These are phyloP conservation scores for Lytechinus pictus DNA, from an alignment of 35 echinoderm and acorn worm species.

Conservation along the genomic window DNA sequence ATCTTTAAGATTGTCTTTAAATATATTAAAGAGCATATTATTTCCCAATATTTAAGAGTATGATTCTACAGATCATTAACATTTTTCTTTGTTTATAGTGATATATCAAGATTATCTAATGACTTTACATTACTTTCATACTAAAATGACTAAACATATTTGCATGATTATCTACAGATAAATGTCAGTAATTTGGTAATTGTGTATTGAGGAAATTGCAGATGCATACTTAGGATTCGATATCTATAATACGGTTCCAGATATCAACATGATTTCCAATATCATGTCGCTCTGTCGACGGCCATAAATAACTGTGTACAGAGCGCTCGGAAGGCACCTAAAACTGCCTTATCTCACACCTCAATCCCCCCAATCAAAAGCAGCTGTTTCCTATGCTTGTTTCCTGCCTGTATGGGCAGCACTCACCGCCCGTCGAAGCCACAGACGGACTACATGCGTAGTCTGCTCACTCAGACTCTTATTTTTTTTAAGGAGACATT, in stretches of 20 bases:
- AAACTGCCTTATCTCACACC: background rate
- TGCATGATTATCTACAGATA: background rate
- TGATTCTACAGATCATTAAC: no score
- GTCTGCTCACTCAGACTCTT: no score
- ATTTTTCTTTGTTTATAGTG: no score
- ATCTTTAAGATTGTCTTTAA: no score
- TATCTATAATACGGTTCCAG: background rate
- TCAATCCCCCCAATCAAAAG: background rate
- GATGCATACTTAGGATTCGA: background rate
- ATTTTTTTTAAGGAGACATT: no score
- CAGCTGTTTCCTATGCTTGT: background rate
- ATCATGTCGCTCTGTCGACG: background rate
- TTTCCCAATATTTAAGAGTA: no score
- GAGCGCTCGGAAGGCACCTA: background rate
- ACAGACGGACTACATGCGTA: background rate
- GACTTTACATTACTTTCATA: no score
- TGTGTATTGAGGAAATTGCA: background rate
- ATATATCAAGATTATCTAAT: no score
- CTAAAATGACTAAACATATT: no score
- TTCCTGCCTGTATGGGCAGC: background rate
- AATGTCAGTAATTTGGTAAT: background rate
- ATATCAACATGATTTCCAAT: background rate
- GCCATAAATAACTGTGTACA: constrained; percentile 1
- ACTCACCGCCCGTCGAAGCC: background rate
- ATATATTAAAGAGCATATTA: no score